Evolutionary conservation across 2,797 vertebrate species (phyloP).

Genomic region (Vireo griseus): DNA sequence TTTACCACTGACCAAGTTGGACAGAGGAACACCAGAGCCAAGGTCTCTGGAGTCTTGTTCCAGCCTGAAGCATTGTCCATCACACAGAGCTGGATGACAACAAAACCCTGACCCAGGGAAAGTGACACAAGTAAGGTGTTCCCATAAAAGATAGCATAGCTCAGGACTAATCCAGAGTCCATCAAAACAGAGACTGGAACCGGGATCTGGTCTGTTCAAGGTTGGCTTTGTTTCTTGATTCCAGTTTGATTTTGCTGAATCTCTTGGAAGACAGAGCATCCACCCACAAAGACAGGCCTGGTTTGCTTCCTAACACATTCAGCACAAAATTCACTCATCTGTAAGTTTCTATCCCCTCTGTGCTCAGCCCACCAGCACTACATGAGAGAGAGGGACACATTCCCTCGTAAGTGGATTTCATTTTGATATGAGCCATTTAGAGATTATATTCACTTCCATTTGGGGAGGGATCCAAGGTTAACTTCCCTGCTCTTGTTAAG

Average conservation of each 20-base stretch:
- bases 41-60: background rate
- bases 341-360: background rate
- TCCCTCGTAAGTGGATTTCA: constrained; percentile 24
- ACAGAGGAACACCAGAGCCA: background rate
- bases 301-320: background rate
- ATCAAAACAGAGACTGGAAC: background rate
- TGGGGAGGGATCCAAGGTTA: constrained; percentile 54
- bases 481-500: constrained; percentile 22
- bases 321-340: background rate
- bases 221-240: background rate
- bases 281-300: background rate
- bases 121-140: background rate
- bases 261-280: background rate
- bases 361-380: background rate
- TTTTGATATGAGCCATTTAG: constrained; percentile 48
- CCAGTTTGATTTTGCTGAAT: background rate
- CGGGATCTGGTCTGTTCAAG: background rate
- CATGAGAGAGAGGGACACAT: background rate
- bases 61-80: background rate
- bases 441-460: constrained; percentile 53
- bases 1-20: background rate
- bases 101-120: background rate
- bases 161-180: background rate
- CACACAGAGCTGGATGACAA: background rate
- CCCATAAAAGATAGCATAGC: background rate